phyloP scores from a whole-genome alignment of 2,797 vertebrate species.

The Urocyon cinereoargenteus region DNA sequence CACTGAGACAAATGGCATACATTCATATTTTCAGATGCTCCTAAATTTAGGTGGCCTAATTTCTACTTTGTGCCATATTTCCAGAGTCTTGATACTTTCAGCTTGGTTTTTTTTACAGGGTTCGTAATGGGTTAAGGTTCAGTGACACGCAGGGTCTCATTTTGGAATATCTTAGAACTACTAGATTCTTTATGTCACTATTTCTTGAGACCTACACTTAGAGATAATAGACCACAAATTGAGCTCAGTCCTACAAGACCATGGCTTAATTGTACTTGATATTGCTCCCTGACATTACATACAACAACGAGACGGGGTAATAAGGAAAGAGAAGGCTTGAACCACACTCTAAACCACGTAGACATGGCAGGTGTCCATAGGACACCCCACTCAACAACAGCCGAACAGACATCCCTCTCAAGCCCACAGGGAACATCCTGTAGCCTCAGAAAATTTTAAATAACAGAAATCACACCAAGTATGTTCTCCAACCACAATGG shows the following conservation, averaged over 20 bases:
- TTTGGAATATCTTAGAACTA: neutral
- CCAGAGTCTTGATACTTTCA: neutral
- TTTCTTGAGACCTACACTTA: neutral
- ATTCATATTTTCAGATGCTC: neutral
- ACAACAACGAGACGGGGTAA: neutral
- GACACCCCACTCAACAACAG: too few relatives aligned
- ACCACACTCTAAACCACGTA: neutral
- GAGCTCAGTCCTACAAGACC: neutral
- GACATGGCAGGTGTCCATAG: neutral
- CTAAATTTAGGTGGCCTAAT: neutral
- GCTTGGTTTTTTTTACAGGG: neutral
- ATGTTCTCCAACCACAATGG: neutral
- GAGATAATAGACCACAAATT: neutral
- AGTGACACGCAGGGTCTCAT: neutral
- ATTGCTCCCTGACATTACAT: neutral
- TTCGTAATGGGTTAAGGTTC: neutral
- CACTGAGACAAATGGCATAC: neutral
- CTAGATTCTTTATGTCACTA: neutral
- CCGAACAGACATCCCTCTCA: neutral
- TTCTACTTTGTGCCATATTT: neutral
- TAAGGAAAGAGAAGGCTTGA: neutral
- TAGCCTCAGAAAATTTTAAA: neutral
- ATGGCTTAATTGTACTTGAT: neutral
- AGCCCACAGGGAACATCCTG: rapidly evolving
- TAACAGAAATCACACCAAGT: neutral